These are phyloP conservation scores for Pristionchus arcanus DNA, from an alignment of 2,888 invertebrate genomes.

Conservation along the genomic window DNA sequence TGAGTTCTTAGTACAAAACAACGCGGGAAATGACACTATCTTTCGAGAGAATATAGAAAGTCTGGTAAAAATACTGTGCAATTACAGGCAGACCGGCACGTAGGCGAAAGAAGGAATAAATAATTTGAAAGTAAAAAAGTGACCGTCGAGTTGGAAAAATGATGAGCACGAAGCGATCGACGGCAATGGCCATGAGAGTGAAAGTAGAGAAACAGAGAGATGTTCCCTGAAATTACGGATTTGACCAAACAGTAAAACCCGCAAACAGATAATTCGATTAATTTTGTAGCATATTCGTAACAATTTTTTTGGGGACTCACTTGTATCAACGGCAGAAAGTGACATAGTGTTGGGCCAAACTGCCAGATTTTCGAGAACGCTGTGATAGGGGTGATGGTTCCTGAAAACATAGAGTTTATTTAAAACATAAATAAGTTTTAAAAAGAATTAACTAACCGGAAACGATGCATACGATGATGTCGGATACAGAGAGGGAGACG, in stretches of 20 bases:
- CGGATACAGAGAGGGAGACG: constrained; percentile 83
- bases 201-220: constrained; percentile 97
- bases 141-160: constrained; percentile 75
- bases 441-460: constrained; percentile 51
- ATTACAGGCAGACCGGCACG: not conserved
- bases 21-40: not conserved
- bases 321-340: constrained; percentile 93
- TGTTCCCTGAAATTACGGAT: constrained; percentile 83
- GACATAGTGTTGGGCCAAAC: constrained; percentile 92
- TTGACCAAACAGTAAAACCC: not conserved
- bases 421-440: not conserved
- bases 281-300: not conserved
- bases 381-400: constrained; percentile 96
- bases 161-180: constrained; percentile 87
- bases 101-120: not conserved
- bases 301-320: constrained; percentile 79
- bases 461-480: constrained; percentile 92
- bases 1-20: not conserved
- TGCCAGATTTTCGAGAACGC: constrained; percentile 93
- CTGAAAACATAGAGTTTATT: constrained; percentile 82
- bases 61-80: not conserved
- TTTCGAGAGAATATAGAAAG: not conserved
- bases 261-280: not conserved
- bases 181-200: constrained; percentile 96
- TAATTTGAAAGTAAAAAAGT: constrained; percentile 11